Evolutionary conservation across 2,797 vertebrate genomes (phyloP).

Genomic region (Sandelia bainsii): DNA sequence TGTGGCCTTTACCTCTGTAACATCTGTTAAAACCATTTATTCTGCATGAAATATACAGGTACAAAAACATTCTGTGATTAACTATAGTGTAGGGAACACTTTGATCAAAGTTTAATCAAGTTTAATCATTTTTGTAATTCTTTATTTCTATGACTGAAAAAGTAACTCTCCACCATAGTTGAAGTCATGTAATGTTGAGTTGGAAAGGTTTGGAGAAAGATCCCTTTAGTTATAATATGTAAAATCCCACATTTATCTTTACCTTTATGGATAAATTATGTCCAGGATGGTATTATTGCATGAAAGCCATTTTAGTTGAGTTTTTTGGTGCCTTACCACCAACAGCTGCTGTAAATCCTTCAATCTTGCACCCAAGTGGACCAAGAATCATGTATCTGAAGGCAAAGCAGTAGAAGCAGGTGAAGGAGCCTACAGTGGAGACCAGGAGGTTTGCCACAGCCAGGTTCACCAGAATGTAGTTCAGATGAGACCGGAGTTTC

Average conservation of each 20-base stretch:
- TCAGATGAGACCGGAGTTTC: conserved; percentile 84
- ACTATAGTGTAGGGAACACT: no score
- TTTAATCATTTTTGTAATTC: no score
- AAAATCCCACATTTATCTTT: neutral
- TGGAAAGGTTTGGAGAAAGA: no score
- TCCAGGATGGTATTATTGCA: neutral
- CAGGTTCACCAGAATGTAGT: conserved; percentile 89
- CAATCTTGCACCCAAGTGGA: conserved; percentile 79
- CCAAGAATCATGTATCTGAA: conserved; percentile 82
- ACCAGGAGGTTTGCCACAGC: conserved; percentile 83
- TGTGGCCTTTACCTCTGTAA: no score
- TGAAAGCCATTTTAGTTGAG: neutral
- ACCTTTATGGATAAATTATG: neutral
- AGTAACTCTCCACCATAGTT: no score
- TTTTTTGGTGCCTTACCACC: conserved; percentile 72
- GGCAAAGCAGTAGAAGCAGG: conserved; percentile 76
- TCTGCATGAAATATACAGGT: no score
- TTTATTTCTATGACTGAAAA: no score
- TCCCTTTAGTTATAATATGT: neutral
- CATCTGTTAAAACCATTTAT: no score
- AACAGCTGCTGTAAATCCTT: conserved; percentile 81
- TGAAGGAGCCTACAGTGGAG: conserved; percentile 78
- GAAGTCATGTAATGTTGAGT: no score
- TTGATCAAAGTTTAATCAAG: no score
- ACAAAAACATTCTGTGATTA: no score